Conservation (phyloP, 2,888 invertebrate genomes). For the Drosophila trichaetosa region DNA sequence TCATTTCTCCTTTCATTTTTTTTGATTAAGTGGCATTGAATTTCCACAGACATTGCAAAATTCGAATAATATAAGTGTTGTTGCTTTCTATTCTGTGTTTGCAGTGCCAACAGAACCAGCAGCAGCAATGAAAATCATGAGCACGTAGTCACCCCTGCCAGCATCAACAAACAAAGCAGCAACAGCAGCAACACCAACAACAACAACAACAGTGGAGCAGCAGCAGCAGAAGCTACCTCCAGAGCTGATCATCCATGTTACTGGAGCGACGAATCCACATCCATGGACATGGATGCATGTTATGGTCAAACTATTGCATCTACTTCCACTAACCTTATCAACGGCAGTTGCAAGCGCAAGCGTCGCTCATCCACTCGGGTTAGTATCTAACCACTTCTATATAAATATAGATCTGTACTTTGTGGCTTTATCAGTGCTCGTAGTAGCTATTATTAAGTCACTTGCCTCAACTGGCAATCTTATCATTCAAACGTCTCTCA, state of each 20-base stretch:
- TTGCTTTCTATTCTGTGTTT: conserved; percentile 27
- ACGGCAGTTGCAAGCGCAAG: conserved; percentile 44
- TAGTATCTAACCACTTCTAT: conserved; percentile 18
- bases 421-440: not conserved
- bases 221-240: conserved; percentile 23
- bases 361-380: conserved; percentile 38
- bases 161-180: conserved; percentile 36
- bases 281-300: conserved; percentile 40
- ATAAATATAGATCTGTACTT: not conserved
- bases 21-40: conserved; percentile 49
- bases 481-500: not conserved
- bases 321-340: conserved; percentile 12
- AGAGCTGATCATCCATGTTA: conserved; percentile 10
- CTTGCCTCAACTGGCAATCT: not conserved
- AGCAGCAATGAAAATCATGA: conserved; percentile 48
- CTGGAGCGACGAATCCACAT: conserved; percentile 12
- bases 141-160: conserved; percentile 45
- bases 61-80: conserved; percentile 7
- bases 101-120: conserved; percentile 55
- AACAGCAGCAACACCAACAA: conserved; percentile 13
- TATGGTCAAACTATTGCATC: conserved; percentile 36
- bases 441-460: not conserved
- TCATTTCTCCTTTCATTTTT: not conserved
- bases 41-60: conserved; percentile 32
- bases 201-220: conserved; percentile 29